phyloP scores from a whole-genome alignment of 2,888 invertebrate genomes.

The Caenorhabditis japonica region DNA sequence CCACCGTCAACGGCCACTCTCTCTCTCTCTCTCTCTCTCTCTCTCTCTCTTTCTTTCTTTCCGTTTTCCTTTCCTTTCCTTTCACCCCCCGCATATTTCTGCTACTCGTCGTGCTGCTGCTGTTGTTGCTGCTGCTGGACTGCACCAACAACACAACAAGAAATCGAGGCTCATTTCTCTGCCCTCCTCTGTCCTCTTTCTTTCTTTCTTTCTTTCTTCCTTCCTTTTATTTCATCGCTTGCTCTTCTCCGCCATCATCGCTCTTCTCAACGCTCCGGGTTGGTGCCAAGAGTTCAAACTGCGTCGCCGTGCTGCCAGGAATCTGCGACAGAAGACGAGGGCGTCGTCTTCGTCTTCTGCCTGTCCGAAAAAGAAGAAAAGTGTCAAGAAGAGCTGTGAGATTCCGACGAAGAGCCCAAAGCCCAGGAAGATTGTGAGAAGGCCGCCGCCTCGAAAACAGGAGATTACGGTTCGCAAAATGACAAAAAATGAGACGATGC shows the following conservation, averaged over 20 bases:
- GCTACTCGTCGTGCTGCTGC: too few species aligned
- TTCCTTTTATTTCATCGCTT: constrained; percentile 2
- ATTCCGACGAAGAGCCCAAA: not conserved
- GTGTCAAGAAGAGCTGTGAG: constrained; percentile 1
- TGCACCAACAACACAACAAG: not conserved
- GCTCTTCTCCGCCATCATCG: constrained; percentile 24
- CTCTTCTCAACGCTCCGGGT: too few species aligned
- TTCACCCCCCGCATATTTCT: too few species aligned
- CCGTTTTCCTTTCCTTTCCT: constrained; percentile 1
- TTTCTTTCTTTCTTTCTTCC: constrained; percentile 3
- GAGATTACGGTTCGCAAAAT: not conserved
- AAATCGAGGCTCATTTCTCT: not conserved
- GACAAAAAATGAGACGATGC: constrained; percentile 11
- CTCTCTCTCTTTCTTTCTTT: constrained; percentile 1
- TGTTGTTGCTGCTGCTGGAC: too few species aligned
- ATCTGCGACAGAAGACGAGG: constrained; percentile 33
- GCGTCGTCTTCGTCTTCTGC: constrained; percentile 40
- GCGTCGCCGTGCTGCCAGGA: constrained; percentile 20
- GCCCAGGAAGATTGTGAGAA: constrained; percentile 7
- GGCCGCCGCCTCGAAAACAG: not conserved
- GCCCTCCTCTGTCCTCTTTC: constrained; percentile 1
- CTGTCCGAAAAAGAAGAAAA: constrained; percentile 2
- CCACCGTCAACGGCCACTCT: constrained; percentile 32
- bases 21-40: constrained; percentile 9
- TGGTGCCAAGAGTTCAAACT: constrained; percentile 32